Base-by-base conservation (phyloP, 2,888 invertebrate species). In the Aphodius granarius region DNA sequence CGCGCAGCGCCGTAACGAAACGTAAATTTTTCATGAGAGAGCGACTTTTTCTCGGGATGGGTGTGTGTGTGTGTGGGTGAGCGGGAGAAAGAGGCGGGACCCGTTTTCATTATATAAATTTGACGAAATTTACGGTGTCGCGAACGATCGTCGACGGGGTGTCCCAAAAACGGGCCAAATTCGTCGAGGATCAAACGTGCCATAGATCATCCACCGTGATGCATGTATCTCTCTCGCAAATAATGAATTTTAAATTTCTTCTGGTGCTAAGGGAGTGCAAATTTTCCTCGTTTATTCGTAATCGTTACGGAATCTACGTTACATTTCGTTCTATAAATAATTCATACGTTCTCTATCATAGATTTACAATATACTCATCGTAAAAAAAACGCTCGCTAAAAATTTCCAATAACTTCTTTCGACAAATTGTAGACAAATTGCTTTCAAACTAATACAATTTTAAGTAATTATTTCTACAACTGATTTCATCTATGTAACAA, bases 21-120 rank as follows among this genome's bases (percentile, higher is more conserved):
- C 68, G 68, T 68, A 68, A 68, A 68, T 68, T 68, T 68, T 68
- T 68, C 68, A 68, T 68, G 68, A 68, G 68, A 18, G 68, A 20
- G 19, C 9, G 68, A 68, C 20, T 68, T 68, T 68, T 68, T 68
- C 21, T 68, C n/a, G 21, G 21, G 66, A 66, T n/a, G 68, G n/a
- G 65, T 9, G 65, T 18, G 65, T 19, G 65, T 19, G 68, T 16
- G 68, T 6, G 18, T 17, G 66, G 68, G 43, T 43, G 13, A 43
- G 43, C n/a, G n/a, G n/a, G n/a, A n/a, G n/a, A n/a, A n/a, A n/a
- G 43, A 43, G 43, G 43, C 43, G 43, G n/a, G 43, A 43, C 43
- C 43, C 68, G 68, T 68, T 68, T 68, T 68, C 68, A 68, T 68
- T 68, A 68, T 68, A 68, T 68, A 68, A 68, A 68, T 68, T 68